A percentile compares a stretch with the other conserved stretches of the same genome.
These are phyloP conservation scores for Idaea straminata DNA, from an alignment of 2,888 invertebrate genomes.

Conservation along the genomic window DNA sequence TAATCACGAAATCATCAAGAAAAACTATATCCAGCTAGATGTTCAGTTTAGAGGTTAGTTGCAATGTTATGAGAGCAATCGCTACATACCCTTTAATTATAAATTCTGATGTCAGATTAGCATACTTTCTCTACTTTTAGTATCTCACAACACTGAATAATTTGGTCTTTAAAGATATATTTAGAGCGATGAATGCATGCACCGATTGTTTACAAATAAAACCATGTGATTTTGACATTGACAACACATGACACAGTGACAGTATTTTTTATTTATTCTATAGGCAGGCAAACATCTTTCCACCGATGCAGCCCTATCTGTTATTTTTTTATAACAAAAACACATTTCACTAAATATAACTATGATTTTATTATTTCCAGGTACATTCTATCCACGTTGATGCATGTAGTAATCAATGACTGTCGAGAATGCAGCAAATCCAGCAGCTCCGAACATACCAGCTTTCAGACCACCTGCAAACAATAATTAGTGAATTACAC, in stretches of 20 bases:
- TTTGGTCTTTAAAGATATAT: neutral
- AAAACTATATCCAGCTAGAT: neutral
- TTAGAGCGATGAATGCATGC: neutral
- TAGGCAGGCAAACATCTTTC: too few species aligned
- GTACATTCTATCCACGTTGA: constrained; percentile 45
- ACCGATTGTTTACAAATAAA: neutral
- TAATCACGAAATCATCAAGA: neutral
- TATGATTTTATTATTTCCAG: neutral
- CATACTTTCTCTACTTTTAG: neutral
- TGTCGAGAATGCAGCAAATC: constrained; percentile 98
- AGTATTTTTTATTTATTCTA: too few species aligned
- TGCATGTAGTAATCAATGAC: constrained; percentile 98
- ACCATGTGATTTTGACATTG: neutral
- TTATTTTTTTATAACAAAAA: neutral
- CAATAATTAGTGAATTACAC: constrained; percentile 17
- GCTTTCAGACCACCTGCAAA: constrained; percentile 95
- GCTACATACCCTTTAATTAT: neutral
- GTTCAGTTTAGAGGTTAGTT: neutral
- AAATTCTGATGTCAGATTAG: too few species aligned
- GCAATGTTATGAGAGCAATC: neutral
- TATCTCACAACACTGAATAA: neutral
- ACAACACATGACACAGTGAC: neutral
- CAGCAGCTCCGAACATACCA: constrained; percentile 95
- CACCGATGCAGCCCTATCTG: too few species aligned
- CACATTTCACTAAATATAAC: neutral